Conservation (phyloP, 2,888 invertebrate genomes). For the Drosophila diplacantha region DNA sequence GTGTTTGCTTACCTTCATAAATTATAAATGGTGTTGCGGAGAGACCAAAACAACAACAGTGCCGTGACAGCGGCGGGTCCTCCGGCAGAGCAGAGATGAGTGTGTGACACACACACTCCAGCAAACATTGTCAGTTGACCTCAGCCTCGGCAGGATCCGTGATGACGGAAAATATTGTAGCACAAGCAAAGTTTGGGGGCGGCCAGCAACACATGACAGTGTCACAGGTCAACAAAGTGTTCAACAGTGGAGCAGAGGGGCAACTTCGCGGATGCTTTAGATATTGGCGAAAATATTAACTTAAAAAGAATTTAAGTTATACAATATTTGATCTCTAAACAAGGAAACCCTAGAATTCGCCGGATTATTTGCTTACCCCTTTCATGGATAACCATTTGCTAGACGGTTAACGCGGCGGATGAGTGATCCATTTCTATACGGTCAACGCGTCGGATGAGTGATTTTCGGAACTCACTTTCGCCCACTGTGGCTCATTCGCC, state of each 20-base stretch:
- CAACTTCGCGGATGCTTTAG: neutral
- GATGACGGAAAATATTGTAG: constrained; percentile 42
- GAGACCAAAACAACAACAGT: constrained; percentile 34
- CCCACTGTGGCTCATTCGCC: constrained; percentile 31
- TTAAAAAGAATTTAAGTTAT: neutral
- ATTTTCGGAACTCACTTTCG: neutral
- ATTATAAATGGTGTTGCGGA: constrained; percentile 63
- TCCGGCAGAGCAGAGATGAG: constrained; percentile 12
- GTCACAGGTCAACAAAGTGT: constrained; percentile 34
- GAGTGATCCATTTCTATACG: neutral
- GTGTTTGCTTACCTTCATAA: constrained; percentile 72
- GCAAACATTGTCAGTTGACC: constrained; percentile 41
- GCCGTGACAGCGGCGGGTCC: constrained; percentile 12
- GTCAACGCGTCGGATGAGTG: constrained; percentile 4
- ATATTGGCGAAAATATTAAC: neutral
- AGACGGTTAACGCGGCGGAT: neutral
- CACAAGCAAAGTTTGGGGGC: constrained; percentile 27
- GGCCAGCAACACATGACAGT: constrained; percentile 25
- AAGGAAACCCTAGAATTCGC: neutral
- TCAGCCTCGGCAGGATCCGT: constrained; percentile 22
- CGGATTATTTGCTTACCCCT: too few species aligned
- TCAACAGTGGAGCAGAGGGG: constrained; percentile 18
- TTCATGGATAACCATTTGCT: too few species aligned
- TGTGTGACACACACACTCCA: constrained; percentile 21
- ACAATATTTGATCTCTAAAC: neutral